Evolutionary conservation across 2,797 vertebrate genomes (phyloP).

Genomic region (Malurus leucopterus): DNA sequence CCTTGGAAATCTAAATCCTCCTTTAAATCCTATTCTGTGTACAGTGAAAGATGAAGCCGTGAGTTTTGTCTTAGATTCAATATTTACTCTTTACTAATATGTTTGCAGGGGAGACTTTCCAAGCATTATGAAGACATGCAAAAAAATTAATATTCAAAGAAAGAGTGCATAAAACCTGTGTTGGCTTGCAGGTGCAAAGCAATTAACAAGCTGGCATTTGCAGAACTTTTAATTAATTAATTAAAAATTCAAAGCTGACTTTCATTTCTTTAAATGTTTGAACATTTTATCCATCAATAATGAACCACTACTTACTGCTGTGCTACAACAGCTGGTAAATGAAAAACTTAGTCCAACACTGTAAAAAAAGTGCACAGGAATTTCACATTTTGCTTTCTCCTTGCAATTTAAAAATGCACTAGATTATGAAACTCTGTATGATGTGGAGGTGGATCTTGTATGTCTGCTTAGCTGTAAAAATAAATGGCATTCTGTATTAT

Average conservation of each 20-base stretch:
- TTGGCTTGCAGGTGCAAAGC: conserved; percentile 93
- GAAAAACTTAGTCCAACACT: conserved; percentile 54
- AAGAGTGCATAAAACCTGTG: conserved; percentile 81
- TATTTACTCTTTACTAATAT: conserved; percentile 98
- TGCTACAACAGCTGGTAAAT: conserved; percentile 75
- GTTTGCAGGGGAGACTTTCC: conserved; percentile 89
- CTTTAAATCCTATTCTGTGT: conserved; percentile 83
- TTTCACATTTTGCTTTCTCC: conserved; percentile 23
- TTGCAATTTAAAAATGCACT: conserved; percentile 20
- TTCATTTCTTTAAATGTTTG: conserved; percentile 88
- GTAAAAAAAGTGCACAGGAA: conserved; percentile 22
- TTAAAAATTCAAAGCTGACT: conserved; percentile 87
- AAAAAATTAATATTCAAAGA: conserved; percentile 81
- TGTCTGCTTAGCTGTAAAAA: conserved; percentile 15
- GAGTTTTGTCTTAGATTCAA: conserved; percentile 96
- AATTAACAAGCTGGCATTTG: conserved; percentile 98
- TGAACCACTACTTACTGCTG: conserved; percentile 76
- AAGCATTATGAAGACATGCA: conserved; percentile 81
- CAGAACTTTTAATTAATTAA: conserved; percentile 92
- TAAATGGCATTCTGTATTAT: conserved; percentile 26
- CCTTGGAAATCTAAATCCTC: conserved; percentile 88
- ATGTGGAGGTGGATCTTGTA: background rate
- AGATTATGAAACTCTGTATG: background rate
- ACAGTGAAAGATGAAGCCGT: conserved; percentile 83
- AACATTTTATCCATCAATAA: conserved; percentile 85